A percentile compares a stretch with the other conserved stretches of the same genome.
These are phyloP conservation scores for Amblyornis subalaris DNA, from an alignment of 2,113 vertebrate species.

Conservation along the genomic window DNA sequence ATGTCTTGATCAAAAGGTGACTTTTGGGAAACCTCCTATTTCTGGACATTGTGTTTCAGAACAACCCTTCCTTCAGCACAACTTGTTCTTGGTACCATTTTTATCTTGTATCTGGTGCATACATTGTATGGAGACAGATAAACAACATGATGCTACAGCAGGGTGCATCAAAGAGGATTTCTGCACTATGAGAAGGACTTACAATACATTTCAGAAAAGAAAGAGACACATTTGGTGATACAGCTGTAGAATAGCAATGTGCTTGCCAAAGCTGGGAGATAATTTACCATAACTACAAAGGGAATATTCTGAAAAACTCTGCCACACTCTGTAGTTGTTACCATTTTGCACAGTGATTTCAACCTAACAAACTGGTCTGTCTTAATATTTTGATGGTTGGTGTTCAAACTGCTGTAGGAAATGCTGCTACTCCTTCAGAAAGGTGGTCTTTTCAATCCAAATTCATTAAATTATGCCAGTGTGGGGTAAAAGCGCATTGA, in stretches of 20 bases:
- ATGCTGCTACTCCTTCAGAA: background rate
- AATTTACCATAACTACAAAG: background rate
- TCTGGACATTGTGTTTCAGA: background rate
- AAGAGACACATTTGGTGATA: background rate
- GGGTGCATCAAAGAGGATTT: background rate
- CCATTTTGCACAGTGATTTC: background rate
- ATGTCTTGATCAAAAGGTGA: background rate
- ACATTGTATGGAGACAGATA: background rate
- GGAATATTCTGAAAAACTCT: background rate
- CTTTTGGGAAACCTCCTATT: background rate
- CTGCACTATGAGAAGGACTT: background rate
- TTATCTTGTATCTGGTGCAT: background rate
- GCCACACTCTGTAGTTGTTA: background rate
- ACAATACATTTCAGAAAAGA: background rate
- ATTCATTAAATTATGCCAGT: background rate
- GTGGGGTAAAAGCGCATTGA: background rate
- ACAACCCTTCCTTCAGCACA: background rate
- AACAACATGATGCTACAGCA: background rate
- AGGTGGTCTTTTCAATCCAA: background rate
- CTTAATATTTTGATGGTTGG: slow-evolving; percentile 16
- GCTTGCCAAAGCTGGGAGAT: background rate
- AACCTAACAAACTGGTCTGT: background rate
- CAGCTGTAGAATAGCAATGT: background rate
- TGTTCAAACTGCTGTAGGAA: background rate
- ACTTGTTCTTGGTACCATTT: background rate